These are phyloP conservation scores for Cordilura impudica DNA, from an alignment of 2,888 invertebrate genomes.

Conservation along the genomic window DNA sequence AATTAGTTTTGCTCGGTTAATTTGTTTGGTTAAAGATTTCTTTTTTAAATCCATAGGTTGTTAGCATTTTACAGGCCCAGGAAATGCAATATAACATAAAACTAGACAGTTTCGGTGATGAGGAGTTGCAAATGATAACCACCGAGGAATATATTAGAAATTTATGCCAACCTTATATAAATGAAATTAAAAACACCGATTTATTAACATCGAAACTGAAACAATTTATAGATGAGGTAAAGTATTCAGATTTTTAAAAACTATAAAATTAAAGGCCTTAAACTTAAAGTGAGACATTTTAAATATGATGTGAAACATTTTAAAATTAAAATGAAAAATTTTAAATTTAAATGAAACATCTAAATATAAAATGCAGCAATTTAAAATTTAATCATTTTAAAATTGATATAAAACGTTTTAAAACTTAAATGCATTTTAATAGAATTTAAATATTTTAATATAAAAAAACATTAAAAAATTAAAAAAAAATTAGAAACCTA, in stretches of 20 bases:
- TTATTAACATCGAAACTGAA: conserved; percentile 72
- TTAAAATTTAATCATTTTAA: too few relatives aligned
- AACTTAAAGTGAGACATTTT: too few relatives aligned
- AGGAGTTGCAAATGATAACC: conserved; percentile 73
- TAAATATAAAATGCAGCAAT: too few relatives aligned
- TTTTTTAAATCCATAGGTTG: conserved; percentile 64
- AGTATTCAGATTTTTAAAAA: not conserved
- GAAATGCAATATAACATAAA: conserved; percentile 74
- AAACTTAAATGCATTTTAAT: too few relatives aligned
- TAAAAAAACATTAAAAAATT: too few relatives aligned
- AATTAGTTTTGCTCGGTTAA: not conserved
- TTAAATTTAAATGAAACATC: too few relatives aligned
- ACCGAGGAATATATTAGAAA: conserved; percentile 70
- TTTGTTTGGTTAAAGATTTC: not conserved
- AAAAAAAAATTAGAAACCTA: too few relatives aligned
- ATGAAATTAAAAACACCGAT: conserved; percentile 74
- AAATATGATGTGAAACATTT: too few relatives aligned
- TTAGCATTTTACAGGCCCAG: conserved; percentile 73
- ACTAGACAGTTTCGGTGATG: conserved; percentile 74
- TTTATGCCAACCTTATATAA: conserved; percentile 75
- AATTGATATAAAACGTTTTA: too few relatives aligned
- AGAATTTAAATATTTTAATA: too few relatives aligned
- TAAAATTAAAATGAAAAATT: too few relatives aligned
- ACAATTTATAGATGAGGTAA: conserved; percentile 73
- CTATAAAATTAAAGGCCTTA: too few relatives aligned